Percentiles rank a stretch among this genome's conserved stretches.
These are phyloP conservation scores for Plectus sambesii DNA, from an alignment of 1,140 invertebrate genomes.

Conservation along the genomic window DNA sequence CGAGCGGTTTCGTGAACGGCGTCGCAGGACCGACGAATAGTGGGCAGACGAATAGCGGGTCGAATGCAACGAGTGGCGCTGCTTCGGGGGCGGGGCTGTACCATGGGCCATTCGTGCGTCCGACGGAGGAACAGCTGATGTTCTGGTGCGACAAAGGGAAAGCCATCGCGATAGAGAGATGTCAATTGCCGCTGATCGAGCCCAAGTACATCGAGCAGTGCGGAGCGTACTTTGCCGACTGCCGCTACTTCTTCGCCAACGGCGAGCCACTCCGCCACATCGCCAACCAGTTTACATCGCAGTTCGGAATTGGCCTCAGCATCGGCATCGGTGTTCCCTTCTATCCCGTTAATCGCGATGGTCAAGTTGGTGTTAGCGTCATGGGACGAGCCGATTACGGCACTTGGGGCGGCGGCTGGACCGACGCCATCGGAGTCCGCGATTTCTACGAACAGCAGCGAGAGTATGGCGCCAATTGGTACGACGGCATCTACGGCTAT, in stretches of 20 bases:
- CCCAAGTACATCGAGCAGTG: conserved; percentile 25
- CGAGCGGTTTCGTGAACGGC: no score
- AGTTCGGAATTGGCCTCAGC: conserved; percentile 23
- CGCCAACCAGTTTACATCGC: conserved; percentile 26
- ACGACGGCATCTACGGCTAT: conserved; percentile 26
- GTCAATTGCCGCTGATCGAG: no score
- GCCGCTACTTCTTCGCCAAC: conserved; percentile 20
- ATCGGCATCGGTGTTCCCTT: conserved; percentile 29
- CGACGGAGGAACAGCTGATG: no score
- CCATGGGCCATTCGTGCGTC: no score
- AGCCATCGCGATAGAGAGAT: no score
- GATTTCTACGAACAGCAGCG: conserved; percentile 27
- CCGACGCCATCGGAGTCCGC: conserved; percentile 26
- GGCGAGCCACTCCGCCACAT: conserved; percentile 27
- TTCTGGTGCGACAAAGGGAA: no score
- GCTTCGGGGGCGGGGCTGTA: no score
- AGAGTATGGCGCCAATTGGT: conserved; percentile 32
- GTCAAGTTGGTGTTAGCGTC: conserved; percentile 24
- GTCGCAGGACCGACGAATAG: no score
- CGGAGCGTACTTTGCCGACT: conserved; percentile 23
- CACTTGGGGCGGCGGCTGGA: conserved; percentile 29
- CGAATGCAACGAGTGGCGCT: no score
- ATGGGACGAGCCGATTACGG: conserved; percentile 31
- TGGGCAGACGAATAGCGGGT: no score
- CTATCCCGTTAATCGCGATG: conserved; percentile 30